phyloP scores from a whole-genome alignment of 37 sponge, comb jelly and placozoan species.

The Aphrocallistes beatrix region DNA sequence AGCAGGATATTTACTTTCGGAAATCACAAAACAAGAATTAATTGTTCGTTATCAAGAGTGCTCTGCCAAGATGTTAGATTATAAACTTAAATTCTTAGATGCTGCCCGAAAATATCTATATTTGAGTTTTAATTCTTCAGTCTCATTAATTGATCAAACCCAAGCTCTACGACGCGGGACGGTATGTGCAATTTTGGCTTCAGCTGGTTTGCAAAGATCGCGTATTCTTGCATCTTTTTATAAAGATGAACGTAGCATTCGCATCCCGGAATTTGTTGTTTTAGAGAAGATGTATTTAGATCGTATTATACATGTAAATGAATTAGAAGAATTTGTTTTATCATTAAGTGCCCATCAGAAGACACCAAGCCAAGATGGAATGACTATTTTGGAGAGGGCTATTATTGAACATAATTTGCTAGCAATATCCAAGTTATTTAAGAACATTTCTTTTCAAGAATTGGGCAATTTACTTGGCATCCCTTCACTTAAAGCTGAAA shows the following conservation, averaged over 20 bases:
- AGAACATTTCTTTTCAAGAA: slow-evolving; percentile 80
- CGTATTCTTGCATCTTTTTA: slow-evolving; percentile 70
- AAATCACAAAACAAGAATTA: slow-evolving; percentile 33
- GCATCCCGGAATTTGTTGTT: slow-evolving; percentile 59
- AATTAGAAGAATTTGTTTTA: slow-evolving; percentile 70
- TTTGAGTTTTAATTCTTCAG: slow-evolving; percentile 65
- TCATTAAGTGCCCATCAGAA: slow-evolving; percentile 68
- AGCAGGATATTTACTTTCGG: slow-evolving; percentile 55
- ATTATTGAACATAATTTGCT: slow-evolving; percentile 93
- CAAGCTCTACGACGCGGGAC: slow-evolving; percentile 34
- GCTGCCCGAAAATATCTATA: slow-evolving; percentile 86
- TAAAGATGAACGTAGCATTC: slow-evolving; percentile 83
- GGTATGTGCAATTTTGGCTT: slow-evolving; percentile 41
- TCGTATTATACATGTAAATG: slow-evolving; percentile 53
- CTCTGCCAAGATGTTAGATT: slow-evolving; percentile 81
- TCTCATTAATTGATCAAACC: slow-evolving; percentile 59
- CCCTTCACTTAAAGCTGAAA: slow-evolving; percentile 79
- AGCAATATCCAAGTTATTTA: slow-evolving; percentile 89
- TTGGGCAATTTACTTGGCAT: slow-evolving; percentile 74
- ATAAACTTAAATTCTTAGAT: slow-evolving; percentile 76
- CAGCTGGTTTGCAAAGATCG: slow-evolving; percentile 73
- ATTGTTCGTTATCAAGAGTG: slow-evolving; percentile 49
- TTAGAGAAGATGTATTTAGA: slow-evolving; percentile 84
- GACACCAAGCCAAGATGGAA: slow-evolving; percentile 72
- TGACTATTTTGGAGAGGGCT: slow-evolving; percentile 74